Evolutionary conservation across 2,888 invertebrate genomes (phyloP).

Genomic region (Axea sp.): DNA sequence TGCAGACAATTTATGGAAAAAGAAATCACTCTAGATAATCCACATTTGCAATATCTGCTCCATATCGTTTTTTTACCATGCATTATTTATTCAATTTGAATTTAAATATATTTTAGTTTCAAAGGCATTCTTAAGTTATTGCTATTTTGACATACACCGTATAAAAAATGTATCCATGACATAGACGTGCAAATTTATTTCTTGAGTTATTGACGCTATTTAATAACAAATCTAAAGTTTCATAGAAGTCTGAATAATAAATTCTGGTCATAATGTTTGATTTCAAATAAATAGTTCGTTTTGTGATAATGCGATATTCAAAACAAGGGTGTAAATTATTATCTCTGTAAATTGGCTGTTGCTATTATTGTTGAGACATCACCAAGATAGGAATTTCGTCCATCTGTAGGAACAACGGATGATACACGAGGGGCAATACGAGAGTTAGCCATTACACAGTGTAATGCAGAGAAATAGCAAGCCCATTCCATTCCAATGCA

Average conservation of each 20-base stretch:
- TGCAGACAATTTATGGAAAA: constrained; percentile 5
- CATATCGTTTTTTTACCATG: not conserved
- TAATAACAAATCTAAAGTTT: not conserved
- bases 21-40: constrained; percentile 4
- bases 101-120: constrained; percentile 3
- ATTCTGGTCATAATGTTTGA: too few relatives aligned
- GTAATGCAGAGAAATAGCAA: constrained; percentile 36
- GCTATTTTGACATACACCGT: not conserved
- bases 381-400: constrained; percentile 69
- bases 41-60: not conserved
- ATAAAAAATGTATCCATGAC: not conserved
- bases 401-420: constrained; percentile 68
- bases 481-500: constrained; percentile 44
- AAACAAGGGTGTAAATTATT: constrained; percentile 68
- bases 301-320: constrained; percentile 11
- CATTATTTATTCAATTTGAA: constrained; percentile 4
- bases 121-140: constrained; percentile 5
- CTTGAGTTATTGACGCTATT: not conserved
- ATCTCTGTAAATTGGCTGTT: constrained; percentile 74
- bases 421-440: constrained; percentile 44
- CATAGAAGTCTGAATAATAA: not conserved
- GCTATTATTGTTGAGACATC: constrained; percentile 72
- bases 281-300: constrained; percentile 3
- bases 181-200: too few relatives aligned
- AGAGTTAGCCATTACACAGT: constrained; percentile 33